Evolutionary conservation across 2,797 vertebrate genomes (phyloP), one percentile per base, ranked within the genome.

Genomic region (Oreonectes daqikongensis): DNA sequence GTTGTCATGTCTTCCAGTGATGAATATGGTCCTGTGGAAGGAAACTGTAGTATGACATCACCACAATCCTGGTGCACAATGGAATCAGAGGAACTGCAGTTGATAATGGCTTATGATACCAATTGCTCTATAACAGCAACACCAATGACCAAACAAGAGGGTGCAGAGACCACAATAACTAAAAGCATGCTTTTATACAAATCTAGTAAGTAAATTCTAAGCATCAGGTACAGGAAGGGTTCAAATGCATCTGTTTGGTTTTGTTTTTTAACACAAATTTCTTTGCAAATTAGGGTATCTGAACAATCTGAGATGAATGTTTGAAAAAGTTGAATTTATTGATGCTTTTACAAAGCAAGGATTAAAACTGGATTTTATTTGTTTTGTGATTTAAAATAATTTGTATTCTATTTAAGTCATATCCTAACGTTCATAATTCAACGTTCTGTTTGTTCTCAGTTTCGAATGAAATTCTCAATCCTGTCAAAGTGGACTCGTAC

Each of bases 21-120:
- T 35, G 69, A 8, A 0, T 0, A 0, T 0, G 0, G 0, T 0
- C 0, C 1, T 0, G 57, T 59, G 0, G 14, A 4, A 2, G 85
- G 28, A 18, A 86, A 11, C 63, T 93, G 93, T 78, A 72, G 78
- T 9, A 76, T 92, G 18, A 61, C 6, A 3, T 81, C 88, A 0
- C 78, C 84, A 59, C 79, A 52, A 0, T 81, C 85, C 18, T 91
- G 92, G 92, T 94, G 93, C 63, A 22, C 6, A 0, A 89, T 92
- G 20, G 0, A 24, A 6, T 66, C 71, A 0, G 0, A 75, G 0
- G 0, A 0, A 0, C 65, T 93, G 0, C 0, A 12, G 0, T 0
- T 1, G 0, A 52, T 90, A 0, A 4, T 77, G 2, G n/a, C 17
- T 0, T 0, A 73, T 42, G 90, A 70, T 0, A 89, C 90, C 0